Conservation (phyloP, 2,888 invertebrate species). For the Caradrina kadenii region DNA sequence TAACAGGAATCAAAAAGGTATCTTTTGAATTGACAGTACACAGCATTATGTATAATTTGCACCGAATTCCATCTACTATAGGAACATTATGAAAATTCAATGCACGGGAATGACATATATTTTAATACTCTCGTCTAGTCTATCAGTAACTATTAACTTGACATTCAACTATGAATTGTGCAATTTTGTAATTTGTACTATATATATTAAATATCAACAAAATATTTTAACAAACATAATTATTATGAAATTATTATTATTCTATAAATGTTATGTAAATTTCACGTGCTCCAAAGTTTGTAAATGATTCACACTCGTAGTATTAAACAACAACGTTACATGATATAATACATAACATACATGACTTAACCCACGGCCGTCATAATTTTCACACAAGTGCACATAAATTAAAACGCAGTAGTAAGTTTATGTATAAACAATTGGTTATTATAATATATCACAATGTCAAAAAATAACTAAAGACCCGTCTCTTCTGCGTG, state of each 20-base stretch:
- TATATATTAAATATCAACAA: slow-evolving; percentile 32
- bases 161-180: slow-evolving; percentile 39
- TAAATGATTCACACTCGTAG: slow-evolving; percentile 49
- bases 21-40: slow-evolving; percentile 19
- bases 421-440: slow-evolving; percentile 47
- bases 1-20: slow-evolving; percentile 6
- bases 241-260: slow-evolving; percentile 17
- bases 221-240: slow-evolving; percentile 21
- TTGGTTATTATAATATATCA: slow-evolving; percentile 64
- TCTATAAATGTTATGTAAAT: slow-evolving; percentile 41
- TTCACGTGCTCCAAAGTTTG: slow-evolving; percentile 42
- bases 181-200: slow-evolving; percentile 51
- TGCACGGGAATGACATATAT: slow-evolving; percentile 26
- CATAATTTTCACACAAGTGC: slow-evolving; percentile 33
- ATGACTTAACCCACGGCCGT: slow-evolving; percentile 19
- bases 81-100: slow-evolving; percentile 47
- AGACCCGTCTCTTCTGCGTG: slow-evolving; percentile 37
- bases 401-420: slow-evolving; percentile 58
- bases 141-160: slow-evolving; percentile 25
- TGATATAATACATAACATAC: slow-evolving; percentile 18
- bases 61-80: slow-evolving; percentile 37
- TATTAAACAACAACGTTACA: slow-evolving; percentile 41
- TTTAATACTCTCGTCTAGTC: slow-evolving; percentile 17
- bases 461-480: slow-evolving; percentile 60
- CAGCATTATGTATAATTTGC: slow-evolving; percentile 17